These are phyloP conservation scores for Artemia sinica DNA, from an alignment of 2,888 invertebrate genomes.

Conservation along the genomic window DNA sequence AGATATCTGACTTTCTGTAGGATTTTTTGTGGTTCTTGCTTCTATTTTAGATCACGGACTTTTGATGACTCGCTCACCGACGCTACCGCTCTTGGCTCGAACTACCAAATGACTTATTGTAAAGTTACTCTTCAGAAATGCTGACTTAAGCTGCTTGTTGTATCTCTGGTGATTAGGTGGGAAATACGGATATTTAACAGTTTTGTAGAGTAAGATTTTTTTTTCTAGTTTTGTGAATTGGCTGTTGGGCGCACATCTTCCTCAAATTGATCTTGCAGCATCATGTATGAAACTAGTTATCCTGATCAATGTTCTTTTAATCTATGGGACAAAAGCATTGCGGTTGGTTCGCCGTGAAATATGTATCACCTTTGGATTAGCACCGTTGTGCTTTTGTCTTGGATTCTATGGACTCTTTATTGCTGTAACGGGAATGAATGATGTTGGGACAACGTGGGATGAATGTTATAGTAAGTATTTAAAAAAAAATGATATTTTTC, in stretches of 20 bases:
- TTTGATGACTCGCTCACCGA: too few species aligned
- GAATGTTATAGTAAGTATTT: conserved; percentile 36
- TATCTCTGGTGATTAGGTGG: too few species aligned
- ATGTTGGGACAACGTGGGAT: conserved; percentile 34
- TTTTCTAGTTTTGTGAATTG: not conserved
- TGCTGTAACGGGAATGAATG: conserved; percentile 35
- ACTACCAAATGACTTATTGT: too few species aligned
- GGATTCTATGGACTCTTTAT: conserved; percentile 34
- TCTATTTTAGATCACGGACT: too few species aligned
- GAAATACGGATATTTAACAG: too few species aligned
- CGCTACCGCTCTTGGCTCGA: too few species aligned
- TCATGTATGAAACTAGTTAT: not conserved
- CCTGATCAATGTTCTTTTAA: not conserved
- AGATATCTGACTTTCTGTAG: too few species aligned
- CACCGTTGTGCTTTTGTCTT: not conserved
- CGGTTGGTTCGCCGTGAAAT: not conserved
- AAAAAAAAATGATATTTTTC: too few species aligned
- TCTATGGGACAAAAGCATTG: not conserved
- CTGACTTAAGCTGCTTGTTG: too few species aligned
- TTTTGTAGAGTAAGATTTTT: not conserved
- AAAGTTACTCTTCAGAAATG: too few species aligned
- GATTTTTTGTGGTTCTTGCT: too few species aligned
- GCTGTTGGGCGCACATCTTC: conserved; percentile 4
- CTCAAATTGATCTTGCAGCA: conserved; percentile 2
- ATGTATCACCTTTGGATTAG: not conserved